Percentiles rank a stretch among this genome's conserved stretches.
Evolutionary conservation across 2,113 vertebrate species (phyloP).

Genomic region (Serilophus lunatus): DNA sequence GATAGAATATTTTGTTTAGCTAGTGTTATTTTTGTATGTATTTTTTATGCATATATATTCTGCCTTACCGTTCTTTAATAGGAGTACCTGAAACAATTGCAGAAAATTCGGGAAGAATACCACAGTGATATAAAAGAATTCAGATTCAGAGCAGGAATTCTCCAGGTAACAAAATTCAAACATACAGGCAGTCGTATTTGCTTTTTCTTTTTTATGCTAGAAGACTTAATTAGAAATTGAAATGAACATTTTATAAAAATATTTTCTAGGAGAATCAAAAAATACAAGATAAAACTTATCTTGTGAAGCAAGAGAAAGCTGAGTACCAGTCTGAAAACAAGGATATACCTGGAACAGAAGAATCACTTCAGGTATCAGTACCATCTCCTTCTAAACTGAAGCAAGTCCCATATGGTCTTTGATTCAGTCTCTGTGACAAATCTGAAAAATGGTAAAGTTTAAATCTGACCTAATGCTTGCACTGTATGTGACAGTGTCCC

Average conservation of each 20-base stretch:
- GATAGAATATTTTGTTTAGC: not conserved
- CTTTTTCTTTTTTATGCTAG: not conserved
- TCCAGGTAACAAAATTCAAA: constrained; percentile 71
- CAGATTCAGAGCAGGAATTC: constrained; percentile 69
- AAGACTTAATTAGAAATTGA: not conserved
- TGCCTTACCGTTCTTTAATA: constrained; percentile 46
- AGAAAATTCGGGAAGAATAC: constrained; percentile 86
- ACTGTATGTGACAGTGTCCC: not conserved
- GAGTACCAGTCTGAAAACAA: not conserved
- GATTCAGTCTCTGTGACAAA: not conserved
- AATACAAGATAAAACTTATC: constrained; percentile 67
- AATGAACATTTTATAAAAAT: not conserved
- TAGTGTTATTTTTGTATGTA: not conserved
- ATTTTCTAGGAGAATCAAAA: constrained; percentile 57
- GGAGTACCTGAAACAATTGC: constrained; percentile 85
- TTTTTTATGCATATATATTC: not conserved
- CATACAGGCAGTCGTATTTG: not conserved
- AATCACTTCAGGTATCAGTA: constrained; percentile 65
- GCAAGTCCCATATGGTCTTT: not conserved
- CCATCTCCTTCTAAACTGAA: not conserved
- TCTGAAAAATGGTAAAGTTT: not conserved
- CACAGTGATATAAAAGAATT: constrained; percentile 78
- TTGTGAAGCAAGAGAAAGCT: constrained; percentile 68
- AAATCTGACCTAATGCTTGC: not conserved
- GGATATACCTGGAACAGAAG: not conserved